phyloP scores from a whole-genome alignment of 2,888 invertebrate genomes.

The Ectemnius cavifrons region DNA sequence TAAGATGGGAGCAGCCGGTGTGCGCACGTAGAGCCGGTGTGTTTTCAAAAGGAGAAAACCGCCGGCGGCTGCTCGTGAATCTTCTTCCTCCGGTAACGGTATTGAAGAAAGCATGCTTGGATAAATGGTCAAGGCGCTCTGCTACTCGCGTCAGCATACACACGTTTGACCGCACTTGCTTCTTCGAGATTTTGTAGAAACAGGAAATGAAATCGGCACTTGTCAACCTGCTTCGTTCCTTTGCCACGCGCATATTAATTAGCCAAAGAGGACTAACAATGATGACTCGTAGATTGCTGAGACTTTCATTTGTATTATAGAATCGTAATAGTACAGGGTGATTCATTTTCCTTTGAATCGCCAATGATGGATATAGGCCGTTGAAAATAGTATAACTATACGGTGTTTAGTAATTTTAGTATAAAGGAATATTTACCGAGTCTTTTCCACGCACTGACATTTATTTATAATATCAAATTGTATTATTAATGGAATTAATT shows the following conservation, averaged over 20 bases:
- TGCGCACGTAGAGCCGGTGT: slow-evolving; percentile 17
- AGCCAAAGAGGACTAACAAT: not conserved
- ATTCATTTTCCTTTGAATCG: no score
- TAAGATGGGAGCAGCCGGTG: slow-evolving; percentile 30
- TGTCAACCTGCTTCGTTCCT: not conserved
- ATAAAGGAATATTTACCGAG: no score
- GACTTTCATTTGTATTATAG: not conserved
- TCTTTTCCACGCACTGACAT: no score
- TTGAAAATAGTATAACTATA: no score
- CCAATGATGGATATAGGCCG: no score
- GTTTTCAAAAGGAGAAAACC: slow-evolving; percentile 57
- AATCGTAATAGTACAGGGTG: no score
- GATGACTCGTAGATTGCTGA: not conserved
- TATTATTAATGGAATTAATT: no score
- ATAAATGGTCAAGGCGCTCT: slow-evolving; percentile 16
- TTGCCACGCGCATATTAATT: not conserved
- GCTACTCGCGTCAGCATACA: not conserved
- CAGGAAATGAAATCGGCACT: slow-evolving; percentile 8
- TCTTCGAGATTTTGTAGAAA: slow-evolving; percentile 16
- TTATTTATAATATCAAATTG: no score
- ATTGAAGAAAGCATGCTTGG: slow-evolving; percentile 8
- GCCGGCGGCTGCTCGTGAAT: slow-evolving; percentile 39
- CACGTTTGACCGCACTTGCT: slow-evolving; percentile 1
- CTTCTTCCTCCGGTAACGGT: slow-evolving; percentile 23
- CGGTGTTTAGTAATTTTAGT: no score